These are phyloP conservation scores for Pipistrellus kuhlii DNA, from an alignment of 2,797 vertebrate genomes.

Conservation along the genomic window DNA sequence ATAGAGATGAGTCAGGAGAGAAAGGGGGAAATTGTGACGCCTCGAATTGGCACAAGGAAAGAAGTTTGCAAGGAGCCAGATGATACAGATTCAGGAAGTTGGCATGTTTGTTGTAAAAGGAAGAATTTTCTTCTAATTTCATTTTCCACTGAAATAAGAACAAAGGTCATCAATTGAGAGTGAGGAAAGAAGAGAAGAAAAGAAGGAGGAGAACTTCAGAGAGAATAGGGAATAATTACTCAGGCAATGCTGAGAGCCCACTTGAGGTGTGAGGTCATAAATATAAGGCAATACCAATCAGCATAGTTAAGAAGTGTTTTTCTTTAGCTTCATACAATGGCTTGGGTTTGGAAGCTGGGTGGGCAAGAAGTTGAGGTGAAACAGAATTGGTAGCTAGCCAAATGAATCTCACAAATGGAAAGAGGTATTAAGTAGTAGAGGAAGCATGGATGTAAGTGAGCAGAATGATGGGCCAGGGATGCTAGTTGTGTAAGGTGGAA, in stretches of 20 bases:
- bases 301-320: neutral
- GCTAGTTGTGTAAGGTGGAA: neutral
- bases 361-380: neutral
- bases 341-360: neutral
- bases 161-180: neutral
- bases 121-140: constrained; percentile 20
- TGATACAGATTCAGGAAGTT: neutral
- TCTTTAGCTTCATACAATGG: neutral
- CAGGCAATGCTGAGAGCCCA: neutral
- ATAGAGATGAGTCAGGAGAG: neutral
- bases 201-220: neutral
- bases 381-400: neutral
- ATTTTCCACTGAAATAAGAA: constrained; percentile 28
- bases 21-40: neutral
- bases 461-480: neutral
- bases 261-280: neutral
- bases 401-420: neutral
- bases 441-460: neutral
- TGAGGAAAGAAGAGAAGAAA: neutral
- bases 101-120: neutral
- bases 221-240: neutral
- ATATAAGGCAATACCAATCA: neutral
- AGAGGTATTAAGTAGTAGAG: neutral
- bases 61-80: neutral
- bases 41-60: neutral